A percentile compares a stretch with the other conserved stretches of the same genome.
phyloP scores from a whole-genome alignment of 2,797 vertebrate genomes.

The Chrosomus eos region DNA sequence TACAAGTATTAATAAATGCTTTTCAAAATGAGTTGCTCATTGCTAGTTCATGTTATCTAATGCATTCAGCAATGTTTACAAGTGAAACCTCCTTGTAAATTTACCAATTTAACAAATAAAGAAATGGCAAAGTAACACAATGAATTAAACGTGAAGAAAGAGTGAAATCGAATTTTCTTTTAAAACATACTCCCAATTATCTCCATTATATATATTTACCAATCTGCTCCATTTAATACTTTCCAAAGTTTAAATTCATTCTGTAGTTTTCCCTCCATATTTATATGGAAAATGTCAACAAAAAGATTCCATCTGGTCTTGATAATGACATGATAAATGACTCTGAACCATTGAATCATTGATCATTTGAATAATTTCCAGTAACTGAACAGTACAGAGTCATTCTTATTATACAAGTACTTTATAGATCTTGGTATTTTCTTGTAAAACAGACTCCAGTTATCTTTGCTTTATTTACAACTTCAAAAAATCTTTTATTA shows the following conservation, averaged over 20 bases:
- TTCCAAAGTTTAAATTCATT: not conserved
- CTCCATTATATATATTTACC: too few species aligned
- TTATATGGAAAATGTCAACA: not conserved
- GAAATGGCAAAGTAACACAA: not conserved
- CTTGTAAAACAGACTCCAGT: not conserved
- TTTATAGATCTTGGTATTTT: not conserved
- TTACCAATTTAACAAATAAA: not conserved
- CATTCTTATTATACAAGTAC: not conserved
- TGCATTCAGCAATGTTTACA: too few species aligned
- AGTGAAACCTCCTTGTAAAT: too few species aligned
- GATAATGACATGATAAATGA: not conserved
- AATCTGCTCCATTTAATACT: not conserved
- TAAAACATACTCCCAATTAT: not conserved
- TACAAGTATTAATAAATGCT: too few species aligned
- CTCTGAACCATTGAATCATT: not conserved
- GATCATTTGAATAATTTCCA: not conserved
- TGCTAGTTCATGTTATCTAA: too few species aligned
- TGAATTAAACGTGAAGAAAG: not conserved
- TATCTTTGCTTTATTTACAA: not conserved
- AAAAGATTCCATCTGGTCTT: not conserved
- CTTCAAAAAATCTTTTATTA: not conserved
- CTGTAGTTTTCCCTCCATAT: not conserved
- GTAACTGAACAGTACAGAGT: not conserved
- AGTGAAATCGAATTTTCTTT: not conserved
- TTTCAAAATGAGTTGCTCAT: too few species aligned